Percentiles rank a stretch among this genome's conserved stretches.
Conservation (phyloP, 2,888 invertebrate genomes). For the Stegana nigrithorax region DNA sequence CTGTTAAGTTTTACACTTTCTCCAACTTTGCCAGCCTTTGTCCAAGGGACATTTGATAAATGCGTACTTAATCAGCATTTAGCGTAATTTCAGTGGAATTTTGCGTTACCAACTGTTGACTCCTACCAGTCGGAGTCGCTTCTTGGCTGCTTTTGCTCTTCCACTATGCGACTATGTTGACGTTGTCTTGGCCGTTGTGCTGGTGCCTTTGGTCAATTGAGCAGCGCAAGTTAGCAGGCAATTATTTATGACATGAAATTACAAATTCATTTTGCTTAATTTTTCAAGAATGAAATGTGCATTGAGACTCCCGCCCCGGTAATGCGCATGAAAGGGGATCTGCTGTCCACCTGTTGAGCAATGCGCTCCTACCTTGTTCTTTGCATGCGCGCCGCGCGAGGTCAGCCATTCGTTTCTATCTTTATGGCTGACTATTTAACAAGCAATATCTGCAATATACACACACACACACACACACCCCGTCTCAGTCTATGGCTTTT, state of each 20-base stretch:
- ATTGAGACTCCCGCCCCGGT: not conserved
- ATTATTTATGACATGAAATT: slow-evolving; percentile 68
- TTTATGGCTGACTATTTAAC: slow-evolving; percentile 31
- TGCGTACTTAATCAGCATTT: slow-evolving; percentile 69
- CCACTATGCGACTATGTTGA: slow-evolving; percentile 23
- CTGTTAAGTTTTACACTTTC: not conserved
- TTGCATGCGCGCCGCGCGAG: no score
- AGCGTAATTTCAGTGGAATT: slow-evolving; percentile 68
- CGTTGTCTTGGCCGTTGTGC: not conserved
- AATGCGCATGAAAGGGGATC: no score
- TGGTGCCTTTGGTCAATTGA: slow-evolving; percentile 8
- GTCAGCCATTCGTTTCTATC: slow-evolving; percentile 54
- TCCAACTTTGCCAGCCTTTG: not conserved
- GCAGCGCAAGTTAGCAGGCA: slow-evolving; percentile 56
- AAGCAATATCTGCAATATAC: slow-evolving; percentile 58
- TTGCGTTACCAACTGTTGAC: slow-evolving; percentile 22
- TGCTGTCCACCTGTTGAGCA: slow-evolving; percentile 31
- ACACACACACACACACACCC: slow-evolving; percentile 34
- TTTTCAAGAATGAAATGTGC: slow-evolving; percentile 50
- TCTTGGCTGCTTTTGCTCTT: slow-evolving; percentile 28
- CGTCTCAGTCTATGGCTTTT: not conserved
- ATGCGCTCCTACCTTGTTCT: no score
- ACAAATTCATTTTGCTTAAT: slow-evolving; percentile 68
- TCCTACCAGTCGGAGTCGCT: slow-evolving; percentile 5
- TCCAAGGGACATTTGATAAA: slow-evolving; percentile 65